These are phyloP conservation scores for Willisornis vidua DNA, from an alignment of 2,113 vertebrate species.

Conservation along the genomic window DNA sequence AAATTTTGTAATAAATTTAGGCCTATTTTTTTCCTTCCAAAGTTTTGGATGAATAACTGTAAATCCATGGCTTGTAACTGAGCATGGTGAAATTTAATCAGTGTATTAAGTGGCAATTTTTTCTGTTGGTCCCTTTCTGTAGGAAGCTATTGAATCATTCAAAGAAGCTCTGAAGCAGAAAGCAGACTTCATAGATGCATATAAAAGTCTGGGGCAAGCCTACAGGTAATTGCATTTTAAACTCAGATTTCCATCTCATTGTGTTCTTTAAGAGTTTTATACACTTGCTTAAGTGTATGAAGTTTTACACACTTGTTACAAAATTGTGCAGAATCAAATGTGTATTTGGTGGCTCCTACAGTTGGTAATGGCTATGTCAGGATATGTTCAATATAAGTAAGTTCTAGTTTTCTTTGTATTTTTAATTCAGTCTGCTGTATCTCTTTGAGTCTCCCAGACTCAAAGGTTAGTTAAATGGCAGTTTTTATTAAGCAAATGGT, in stretches of 20 bases:
- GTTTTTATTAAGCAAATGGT: not conserved
- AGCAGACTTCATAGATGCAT: conserved; percentile 94
- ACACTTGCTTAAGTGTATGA: not conserved
- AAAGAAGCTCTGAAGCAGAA: conserved; percentile 96
- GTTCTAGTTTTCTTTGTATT: not conserved
- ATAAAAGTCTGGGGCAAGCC: conserved; percentile 97
- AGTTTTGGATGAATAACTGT: not conserved
- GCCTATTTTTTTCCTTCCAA: not conserved
- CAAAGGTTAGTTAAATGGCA: not conserved
- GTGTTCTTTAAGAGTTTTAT: not conserved
- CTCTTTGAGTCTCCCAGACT: not conserved
- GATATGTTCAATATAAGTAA: not conserved
- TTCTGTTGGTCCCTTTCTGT: not conserved
- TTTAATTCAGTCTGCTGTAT: not conserved
- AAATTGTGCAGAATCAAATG: not conserved
- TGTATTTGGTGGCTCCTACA: not conserved
- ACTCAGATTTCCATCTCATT: not conserved
- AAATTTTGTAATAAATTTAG: not conserved
- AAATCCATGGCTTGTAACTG: not conserved
- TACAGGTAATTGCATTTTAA: conserved; percentile 84
- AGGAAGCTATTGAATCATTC: conserved; percentile 98
- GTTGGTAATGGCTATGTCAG: not conserved
- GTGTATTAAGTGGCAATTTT: not conserved
- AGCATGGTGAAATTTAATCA: not conserved
- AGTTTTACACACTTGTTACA: not conserved